Evolutionary conservation across 2,113 vertebrate genomes (phyloP).

Genomic region (Aplodontia rufa): DNA sequence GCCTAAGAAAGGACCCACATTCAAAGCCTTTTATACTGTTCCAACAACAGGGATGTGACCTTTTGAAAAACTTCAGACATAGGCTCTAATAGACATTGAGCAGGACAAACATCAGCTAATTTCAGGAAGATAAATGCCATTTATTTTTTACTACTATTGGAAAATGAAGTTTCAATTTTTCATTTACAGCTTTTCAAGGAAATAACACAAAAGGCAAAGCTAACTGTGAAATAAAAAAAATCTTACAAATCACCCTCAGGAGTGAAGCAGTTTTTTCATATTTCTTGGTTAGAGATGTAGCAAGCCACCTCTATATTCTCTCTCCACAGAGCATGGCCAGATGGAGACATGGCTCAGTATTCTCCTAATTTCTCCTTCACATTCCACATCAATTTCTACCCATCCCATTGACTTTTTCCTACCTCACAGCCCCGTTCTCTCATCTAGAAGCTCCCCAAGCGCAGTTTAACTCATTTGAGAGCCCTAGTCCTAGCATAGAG

Average conservation of each 20-base stretch:
- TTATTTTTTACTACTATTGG: slow-evolving; percentile 37
- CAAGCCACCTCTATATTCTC: not conserved
- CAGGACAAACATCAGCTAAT: slow-evolving; percentile 39
- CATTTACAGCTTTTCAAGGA: slow-evolving; percentile 49
- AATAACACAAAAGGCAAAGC: slow-evolving; percentile 43
- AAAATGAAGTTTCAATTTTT: slow-evolving; percentile 24
- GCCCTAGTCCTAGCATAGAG: not conserved
- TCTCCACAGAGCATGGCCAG: not conserved
- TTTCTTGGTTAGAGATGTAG: not conserved
- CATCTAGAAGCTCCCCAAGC: not conserved
- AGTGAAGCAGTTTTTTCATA: not conserved
- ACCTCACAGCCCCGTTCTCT: too few species aligned
- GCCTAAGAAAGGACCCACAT: slow-evolving; percentile 42
- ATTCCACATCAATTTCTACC: not conserved
- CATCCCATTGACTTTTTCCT: not conserved
- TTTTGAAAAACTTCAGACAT: slow-evolving; percentile 42
- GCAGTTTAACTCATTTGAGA: not conserved
- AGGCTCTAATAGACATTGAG: slow-evolving; percentile 46
- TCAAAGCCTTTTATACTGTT: slow-evolving; percentile 56
- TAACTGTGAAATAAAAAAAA: not conserved
- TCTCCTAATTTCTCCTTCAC: not conserved
- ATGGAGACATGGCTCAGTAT: not conserved
- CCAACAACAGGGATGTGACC: slow-evolving; percentile 68
- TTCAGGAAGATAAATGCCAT: slow-evolving; percentile 18
- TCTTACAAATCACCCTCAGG: not conserved